Evolutionary conservation across 2,113 vertebrate species (phyloP).

Genomic region (Chamaea fasciata): DNA sequence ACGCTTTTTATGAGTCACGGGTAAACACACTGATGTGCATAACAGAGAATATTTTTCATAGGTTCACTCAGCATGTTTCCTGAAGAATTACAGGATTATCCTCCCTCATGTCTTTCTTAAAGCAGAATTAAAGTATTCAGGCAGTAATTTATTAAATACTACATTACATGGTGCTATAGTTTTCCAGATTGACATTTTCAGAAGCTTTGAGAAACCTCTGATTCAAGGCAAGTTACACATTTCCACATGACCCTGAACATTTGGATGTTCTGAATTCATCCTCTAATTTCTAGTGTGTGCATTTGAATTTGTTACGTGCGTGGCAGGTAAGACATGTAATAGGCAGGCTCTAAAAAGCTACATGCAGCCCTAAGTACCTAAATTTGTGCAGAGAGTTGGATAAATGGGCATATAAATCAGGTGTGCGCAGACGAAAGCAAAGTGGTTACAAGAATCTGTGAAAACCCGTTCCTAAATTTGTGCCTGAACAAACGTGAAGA

Average conservation of each 20-base stretch:
- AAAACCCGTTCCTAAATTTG: neutral
- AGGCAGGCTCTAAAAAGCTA: neutral
- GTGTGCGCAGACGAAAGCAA: neutral
- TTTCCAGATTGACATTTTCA: neutral
- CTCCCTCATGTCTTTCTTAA: slow-evolving; percentile 20
- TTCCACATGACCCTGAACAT: neutral
- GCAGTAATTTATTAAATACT: slow-evolving; percentile 29
- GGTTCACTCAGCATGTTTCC: neutral
- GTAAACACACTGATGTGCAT: neutral
- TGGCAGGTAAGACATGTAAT: neutral
- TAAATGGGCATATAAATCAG: neutral
- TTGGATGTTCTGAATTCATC: neutral
- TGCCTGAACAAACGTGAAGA: neutral
- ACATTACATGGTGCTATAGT: neutral
- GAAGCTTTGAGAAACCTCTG: neutral
- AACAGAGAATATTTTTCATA: neutral
- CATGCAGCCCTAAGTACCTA: neutral
- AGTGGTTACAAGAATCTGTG: neutral
- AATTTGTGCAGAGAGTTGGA: neutral
- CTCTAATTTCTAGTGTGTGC: neutral
- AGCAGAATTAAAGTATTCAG: slow-evolving; percentile 23
- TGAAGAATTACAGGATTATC: slow-evolving; percentile 45
- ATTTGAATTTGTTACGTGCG: neutral
- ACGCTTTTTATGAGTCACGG: neutral
- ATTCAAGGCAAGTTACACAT: neutral